Evolutionary conservation across 2,113 vertebrate genomes (phyloP), one percentile per base, ranked within the genome.

Genomic region (Galeopterus variegatus): DNA sequence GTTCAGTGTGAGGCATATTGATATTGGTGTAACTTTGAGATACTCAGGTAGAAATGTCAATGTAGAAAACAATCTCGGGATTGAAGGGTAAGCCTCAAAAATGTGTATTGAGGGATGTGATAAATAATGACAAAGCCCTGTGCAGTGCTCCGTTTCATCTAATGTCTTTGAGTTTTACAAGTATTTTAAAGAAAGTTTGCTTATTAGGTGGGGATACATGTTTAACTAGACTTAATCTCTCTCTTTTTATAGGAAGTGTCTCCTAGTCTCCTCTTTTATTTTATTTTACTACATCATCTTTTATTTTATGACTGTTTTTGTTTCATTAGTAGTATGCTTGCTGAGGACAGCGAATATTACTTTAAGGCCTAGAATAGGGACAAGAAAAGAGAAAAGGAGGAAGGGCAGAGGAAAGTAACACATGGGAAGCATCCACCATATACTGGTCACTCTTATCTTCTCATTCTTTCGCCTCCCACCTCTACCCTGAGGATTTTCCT

Each of bases 371-470:
- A 79, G 13, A 28, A 90, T 72, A 79, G 45, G 31, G 6, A 48
- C 13, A 76, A 54, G 56, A 17, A 12, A 33, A 62, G 33, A 50
- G 36, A 50, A 21, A 83, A 64, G 52, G n/a, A 64, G 33, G 60
- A 17, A 65, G 64, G 41, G 33, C 18, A 21, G 41, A 26, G 70
- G 52, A 41, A 56, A 58, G 2, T 5, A 56, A 14, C 26, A 36
- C 19, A 6, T 3, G 4, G 45, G 64, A 52, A 84, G 26, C 50
- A 4, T 52, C 7, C 10, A 5, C 14, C 0, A 0, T 33, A 2
- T 45, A 17, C 36, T 26, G 52, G 0, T 10, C 33, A 5, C 13
- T 69, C 48, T 70, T 23, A 48, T 45, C 11, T 36, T 88, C 52
- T 48, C 18, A 3, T 70, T 90, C n/a, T 94, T 69, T 52, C 48